phyloP scores from a whole-genome alignment of 2,888 invertebrate genomes.

The Anagyrus pseudococci region DNA sequence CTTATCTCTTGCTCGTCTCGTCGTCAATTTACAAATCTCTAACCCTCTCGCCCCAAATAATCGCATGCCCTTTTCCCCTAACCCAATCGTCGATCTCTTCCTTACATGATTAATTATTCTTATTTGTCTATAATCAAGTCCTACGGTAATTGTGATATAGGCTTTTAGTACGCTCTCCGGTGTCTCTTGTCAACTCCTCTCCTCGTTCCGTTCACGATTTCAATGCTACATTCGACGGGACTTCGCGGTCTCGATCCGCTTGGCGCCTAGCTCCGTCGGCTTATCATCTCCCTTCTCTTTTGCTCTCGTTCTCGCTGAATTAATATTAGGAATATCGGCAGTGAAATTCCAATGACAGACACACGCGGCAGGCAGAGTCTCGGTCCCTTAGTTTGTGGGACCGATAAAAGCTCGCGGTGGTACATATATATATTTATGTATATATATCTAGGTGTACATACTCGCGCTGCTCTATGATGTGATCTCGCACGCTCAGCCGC shows the following conservation, averaged over 20 bases:
- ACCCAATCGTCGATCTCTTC: conserved; percentile 37
- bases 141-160: conserved; percentile 54
- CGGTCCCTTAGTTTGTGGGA: too few species aligned
- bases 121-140: conserved; percentile 45
- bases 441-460: conserved; percentile 1
- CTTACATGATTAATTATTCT: conserved; percentile 42
- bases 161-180: conserved; percentile 54
- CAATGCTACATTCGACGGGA: too few species aligned
- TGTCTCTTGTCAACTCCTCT: conserved; percentile 34
- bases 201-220: too few species aligned
- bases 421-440: neutral
- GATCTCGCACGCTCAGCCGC: conserved; percentile 15
- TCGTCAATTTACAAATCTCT: too few species aligned
- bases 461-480: conserved; percentile 40
- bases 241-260: conserved; percentile 1
- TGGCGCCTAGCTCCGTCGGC: conserved; percentile 17
- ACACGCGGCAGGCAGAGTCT: conserved; percentile 56
- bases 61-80: too few species aligned
- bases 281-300: conserved; percentile 33
- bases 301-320: conserved; percentile 28
- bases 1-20: too few species aligned
- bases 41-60: neutral
- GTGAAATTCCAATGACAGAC: conserved; percentile 62
- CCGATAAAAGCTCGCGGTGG: too few species aligned
- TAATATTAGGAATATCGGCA: conserved; percentile 59